Evolutionary conservation across 2,888 invertebrate species (phyloP).

Genomic region (Cynaeus angustus): DNA sequence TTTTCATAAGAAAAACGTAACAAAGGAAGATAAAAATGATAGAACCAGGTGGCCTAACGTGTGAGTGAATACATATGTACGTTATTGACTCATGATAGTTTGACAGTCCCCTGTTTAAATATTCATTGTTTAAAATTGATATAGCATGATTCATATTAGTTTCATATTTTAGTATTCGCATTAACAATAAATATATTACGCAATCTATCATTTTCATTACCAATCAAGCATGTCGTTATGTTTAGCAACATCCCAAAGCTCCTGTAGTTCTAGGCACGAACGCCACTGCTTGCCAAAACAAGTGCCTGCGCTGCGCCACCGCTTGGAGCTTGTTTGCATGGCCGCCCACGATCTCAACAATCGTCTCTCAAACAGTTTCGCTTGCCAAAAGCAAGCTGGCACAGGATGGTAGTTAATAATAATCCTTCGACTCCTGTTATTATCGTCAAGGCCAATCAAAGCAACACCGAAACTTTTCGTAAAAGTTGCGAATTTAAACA

Average conservation of each 20-base stretch:
- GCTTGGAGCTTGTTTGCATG: constrained; percentile 13
- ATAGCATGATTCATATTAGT: no score
- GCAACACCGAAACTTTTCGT: neutral
- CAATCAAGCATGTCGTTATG: no score
- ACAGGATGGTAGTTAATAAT: constrained; percentile 18
- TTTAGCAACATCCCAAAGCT: no score
- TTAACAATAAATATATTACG: neutral
- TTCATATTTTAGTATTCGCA: no score
- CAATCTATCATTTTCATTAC: no score
- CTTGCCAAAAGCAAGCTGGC: constrained; percentile 38
- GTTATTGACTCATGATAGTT: no score
- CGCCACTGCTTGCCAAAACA: constrained; percentile 22
- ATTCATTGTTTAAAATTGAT: no score
- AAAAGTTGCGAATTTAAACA: constrained; percentile 18
- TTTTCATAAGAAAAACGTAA: no score
- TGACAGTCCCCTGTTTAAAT: no score
- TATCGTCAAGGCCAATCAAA: constrained; percentile 33
- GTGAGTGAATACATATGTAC: no score
- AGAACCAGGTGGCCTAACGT: no score
- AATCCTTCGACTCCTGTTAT: constrained; percentile 19
- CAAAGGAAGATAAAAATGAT: no score
- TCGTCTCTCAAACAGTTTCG: neutral
- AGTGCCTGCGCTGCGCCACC: constrained; percentile 6
- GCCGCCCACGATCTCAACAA: constrained; percentile 21
- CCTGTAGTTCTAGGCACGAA: neutral